Conservation (phyloP, 1,140 invertebrate species). For the Drosophila nebulosa region DNA sequence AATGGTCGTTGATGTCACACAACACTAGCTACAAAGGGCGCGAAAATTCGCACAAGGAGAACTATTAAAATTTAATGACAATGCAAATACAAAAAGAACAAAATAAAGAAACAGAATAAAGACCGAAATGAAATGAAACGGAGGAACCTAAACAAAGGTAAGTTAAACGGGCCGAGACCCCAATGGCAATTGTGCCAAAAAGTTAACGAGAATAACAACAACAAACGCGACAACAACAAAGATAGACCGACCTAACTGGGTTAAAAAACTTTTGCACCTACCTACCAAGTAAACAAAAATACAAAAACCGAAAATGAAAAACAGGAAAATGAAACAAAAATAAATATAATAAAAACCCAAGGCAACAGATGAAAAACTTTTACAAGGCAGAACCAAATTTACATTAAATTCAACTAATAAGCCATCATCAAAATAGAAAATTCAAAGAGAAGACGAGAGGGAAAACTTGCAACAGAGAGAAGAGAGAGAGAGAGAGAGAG, state of each 20-base stretch:
- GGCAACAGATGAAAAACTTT: conserved; percentile 47
- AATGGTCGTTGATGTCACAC: conserved; percentile 10
- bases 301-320: conserved; percentile 21
- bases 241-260: conserved; percentile 48
- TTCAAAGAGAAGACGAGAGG: neutral
- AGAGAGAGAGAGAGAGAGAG: neutral
- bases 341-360: conserved; percentile 6
- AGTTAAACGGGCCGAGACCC: conserved; percentile 38
- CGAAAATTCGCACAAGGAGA: conserved; percentile 44
- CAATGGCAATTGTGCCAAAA: conserved; percentile 61
- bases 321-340: conserved; percentile 37
- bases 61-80: conserved; percentile 73
- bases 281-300: conserved; percentile 30
- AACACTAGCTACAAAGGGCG: conserved; percentile 21
- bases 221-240: conserved; percentile 14
- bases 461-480: neutral
- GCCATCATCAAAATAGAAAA: conserved; percentile 54
- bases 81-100: conserved; percentile 54
- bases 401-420: conserved; percentile 71
- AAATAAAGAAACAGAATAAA: conserved; percentile 44
- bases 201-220: conserved; percentile 33
- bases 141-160: conserved; percentile 58
- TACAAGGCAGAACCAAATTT: conserved; percentile 51
- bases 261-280: conserved; percentile 62
- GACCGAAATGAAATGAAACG: neutral